These are phyloP conservation scores for Ciconia boyciana DNA, from an alignment of 2,113 vertebrate genomes.

Conservation along the genomic window DNA sequence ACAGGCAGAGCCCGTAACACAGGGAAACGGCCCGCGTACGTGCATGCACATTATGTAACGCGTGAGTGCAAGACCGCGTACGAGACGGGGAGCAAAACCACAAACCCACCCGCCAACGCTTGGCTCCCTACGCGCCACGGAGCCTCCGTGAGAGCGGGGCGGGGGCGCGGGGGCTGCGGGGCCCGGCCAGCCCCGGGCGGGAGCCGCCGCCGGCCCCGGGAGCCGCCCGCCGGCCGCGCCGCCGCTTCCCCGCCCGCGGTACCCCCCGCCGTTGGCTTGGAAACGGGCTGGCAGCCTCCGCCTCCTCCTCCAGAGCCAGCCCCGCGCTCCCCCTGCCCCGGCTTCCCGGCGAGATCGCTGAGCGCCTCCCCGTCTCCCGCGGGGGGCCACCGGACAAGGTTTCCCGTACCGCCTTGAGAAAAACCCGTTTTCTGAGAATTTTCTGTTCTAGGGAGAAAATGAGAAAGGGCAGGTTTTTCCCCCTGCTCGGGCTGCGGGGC, in stretches of 20 bases:
- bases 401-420: not conserved
- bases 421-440: not conserved
- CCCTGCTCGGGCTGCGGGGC: not conserved
- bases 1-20: not conserved
- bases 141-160: not conserved
- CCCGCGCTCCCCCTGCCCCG: constrained; percentile 38
- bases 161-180: not conserved
- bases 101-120: not conserved
- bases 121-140: not conserved
- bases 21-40: not conserved
- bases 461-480: not conserved
- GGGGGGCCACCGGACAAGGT: not conserved
- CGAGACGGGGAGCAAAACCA: not conserved
- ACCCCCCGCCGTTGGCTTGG: constrained; percentile 50
- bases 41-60: not conserved
- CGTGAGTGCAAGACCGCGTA: not conserved
- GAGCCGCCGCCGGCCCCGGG: not conserved
- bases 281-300: constrained; percentile 43
- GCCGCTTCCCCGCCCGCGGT: constrained; percentile 3
- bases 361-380: constrained; percentile 44
- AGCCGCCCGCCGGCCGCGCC: not conserved
- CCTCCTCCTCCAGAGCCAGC: constrained; percentile 49
- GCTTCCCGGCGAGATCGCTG: not conserved
- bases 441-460: not conserved
- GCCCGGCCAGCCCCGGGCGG: not conserved